Evolutionary conservation across 2,888 invertebrate species (phyloP).

Genomic region (Sepioteuthis lessoniana): DNA sequence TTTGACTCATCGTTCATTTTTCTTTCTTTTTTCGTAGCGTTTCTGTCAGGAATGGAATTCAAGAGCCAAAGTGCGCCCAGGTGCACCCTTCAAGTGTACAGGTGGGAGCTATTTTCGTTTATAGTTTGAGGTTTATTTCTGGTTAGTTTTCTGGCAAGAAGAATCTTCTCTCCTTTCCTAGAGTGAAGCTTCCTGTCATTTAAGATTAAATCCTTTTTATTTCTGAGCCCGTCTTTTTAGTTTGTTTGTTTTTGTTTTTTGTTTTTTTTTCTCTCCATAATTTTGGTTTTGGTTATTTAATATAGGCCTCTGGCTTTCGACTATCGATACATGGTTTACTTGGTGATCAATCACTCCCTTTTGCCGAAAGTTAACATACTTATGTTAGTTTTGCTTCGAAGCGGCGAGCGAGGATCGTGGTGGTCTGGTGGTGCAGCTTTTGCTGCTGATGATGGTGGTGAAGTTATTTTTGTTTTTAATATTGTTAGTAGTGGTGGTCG

Average conservation of each 20-base stretch:
- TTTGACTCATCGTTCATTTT: neutral
- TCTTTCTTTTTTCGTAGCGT: neutral
- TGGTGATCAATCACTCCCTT: neutral
- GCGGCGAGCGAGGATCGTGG: neutral
- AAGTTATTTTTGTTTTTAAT: too few species aligned
- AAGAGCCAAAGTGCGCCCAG: neutral
- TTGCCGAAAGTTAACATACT: neutral
- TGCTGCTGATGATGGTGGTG: too few species aligned
- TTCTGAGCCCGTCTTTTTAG: neutral
- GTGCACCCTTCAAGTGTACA: neutral
- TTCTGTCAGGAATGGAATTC: neutral
- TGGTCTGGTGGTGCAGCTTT: too few species aligned
- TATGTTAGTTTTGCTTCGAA: neutral
- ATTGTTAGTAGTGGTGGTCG: too few species aligned
- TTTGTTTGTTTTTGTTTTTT: neutral
- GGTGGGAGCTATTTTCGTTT: neutral
- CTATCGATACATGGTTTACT: neutral
- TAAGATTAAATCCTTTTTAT: neutral
- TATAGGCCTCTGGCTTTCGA: constrained; percentile 20
- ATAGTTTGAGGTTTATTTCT: neutral
- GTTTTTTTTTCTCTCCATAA: neutral
- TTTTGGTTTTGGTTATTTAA: neutral
- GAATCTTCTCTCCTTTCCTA: neutral
- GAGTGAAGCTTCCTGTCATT: neutral
- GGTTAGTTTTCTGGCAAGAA: neutral